phyloP scores from a whole-genome alignment of 2,888 invertebrate genomes.

The Drosophila atroscutellata region DNA sequence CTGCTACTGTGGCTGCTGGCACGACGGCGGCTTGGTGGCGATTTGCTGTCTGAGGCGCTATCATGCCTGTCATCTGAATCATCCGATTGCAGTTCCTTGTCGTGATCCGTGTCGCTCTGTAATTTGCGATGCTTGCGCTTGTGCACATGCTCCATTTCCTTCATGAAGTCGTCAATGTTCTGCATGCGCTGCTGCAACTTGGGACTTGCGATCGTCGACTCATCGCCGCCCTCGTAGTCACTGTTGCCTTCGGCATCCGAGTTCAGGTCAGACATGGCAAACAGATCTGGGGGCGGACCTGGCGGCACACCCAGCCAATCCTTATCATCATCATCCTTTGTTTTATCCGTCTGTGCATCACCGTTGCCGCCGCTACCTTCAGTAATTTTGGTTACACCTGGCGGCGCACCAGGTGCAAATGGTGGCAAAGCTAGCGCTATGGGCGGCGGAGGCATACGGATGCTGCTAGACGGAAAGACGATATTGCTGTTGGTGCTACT shows the following conservation, averaged over 20 bases:
- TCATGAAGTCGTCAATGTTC: constrained; percentile 96
- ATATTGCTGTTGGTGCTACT: constrained; percentile 22
- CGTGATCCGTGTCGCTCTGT: constrained; percentile 86
- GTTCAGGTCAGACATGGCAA: constrained; percentile 88
- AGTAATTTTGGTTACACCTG: constrained; percentile 91
- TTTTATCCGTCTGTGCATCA: constrained; percentile 64
- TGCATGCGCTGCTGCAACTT: constrained; percentile 94
- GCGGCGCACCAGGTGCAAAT: constrained; percentile 87
- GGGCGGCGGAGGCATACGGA: constrained; percentile 83
- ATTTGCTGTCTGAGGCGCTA: constrained; percentile 52
- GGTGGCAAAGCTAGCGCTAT: constrained; percentile 82
- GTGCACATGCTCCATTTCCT: constrained; percentile 95
- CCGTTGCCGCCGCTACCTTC: constrained; percentile 78
- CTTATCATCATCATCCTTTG: constrained; percentile 83
- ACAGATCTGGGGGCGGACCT: constrained; percentile 91
- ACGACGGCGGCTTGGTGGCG: constrained; percentile 26
- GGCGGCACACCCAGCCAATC: constrained; percentile 95
- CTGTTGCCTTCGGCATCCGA: constrained; percentile 82
- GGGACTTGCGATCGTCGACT: constrained; percentile 65
- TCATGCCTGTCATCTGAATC: constrained; percentile 48
- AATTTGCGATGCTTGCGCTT: constrained; percentile 89
- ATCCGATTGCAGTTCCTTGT: constrained; percentile 35
- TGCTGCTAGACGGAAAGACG: constrained; percentile 62
- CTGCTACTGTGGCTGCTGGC: constrained; percentile 26
- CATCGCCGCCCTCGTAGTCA: constrained; percentile 81